phyloP scores from a whole-genome alignment of 2,888 invertebrate species.

The Trimorus sp. region DNA sequence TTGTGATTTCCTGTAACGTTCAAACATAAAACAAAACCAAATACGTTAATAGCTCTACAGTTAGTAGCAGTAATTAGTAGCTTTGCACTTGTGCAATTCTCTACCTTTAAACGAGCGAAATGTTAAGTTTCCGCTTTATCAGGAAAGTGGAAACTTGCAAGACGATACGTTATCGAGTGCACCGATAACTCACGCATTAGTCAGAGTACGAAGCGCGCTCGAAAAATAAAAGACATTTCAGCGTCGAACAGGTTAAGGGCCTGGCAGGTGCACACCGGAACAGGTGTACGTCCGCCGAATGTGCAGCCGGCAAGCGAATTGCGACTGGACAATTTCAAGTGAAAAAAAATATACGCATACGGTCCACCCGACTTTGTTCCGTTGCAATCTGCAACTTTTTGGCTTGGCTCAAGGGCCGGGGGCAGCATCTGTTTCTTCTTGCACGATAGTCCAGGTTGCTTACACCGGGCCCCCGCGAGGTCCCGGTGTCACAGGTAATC shows the following conservation, averaged over 20 bases:
- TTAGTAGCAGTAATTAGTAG: too few species aligned
- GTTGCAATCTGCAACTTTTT: slow-evolving; percentile 29
- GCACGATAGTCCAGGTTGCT: not conserved
- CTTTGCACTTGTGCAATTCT: too few species aligned
- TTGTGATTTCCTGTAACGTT: too few species aligned
- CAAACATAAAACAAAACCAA: too few species aligned
- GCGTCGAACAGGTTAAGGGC: slow-evolving; percentile 31
- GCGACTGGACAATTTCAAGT: slow-evolving; percentile 30
- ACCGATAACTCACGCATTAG: too few species aligned
- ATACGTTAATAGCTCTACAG: too few species aligned
- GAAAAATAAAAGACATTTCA: slow-evolving; percentile 15
- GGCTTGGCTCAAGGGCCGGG: not conserved
- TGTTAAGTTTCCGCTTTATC: too few species aligned
- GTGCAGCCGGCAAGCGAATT: slow-evolving; percentile 43
- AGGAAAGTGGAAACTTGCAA: too few species aligned
- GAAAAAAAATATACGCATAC: slow-evolving; percentile 21
- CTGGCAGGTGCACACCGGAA: slow-evolving; percentile 38
- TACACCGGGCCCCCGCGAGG: too few species aligned
- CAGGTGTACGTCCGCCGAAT: slow-evolving; percentile 35
- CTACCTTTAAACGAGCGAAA: too few species aligned
- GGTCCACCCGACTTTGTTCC: slow-evolving; percentile 27
- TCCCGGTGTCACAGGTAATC: too few species aligned
- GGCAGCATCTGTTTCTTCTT: slow-evolving; percentile 35
- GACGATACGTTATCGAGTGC: too few species aligned
- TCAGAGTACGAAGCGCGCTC: not conserved